Evolutionary conservation across 2,888 invertebrate species (phyloP), one percentile per base, ranked within the genome.

Genomic region (Campoplex nolae): DNA sequence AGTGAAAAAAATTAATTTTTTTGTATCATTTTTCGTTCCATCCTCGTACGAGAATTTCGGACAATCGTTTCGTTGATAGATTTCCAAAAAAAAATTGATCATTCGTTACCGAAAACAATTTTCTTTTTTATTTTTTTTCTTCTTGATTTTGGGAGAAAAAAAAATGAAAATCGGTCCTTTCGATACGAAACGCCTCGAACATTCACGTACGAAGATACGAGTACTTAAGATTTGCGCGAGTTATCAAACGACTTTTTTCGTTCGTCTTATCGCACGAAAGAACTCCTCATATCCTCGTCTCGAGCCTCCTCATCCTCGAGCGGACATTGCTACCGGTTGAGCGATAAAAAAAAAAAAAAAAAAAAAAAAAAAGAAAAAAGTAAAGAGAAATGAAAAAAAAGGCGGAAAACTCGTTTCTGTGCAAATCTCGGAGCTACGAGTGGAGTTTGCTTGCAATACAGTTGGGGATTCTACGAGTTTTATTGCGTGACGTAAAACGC

Each of bases 341-440:
- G 38, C 28, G 71, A 45, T 76, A 80, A 82, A 86, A 73, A 73
- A 9, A 70, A n/a, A n/a, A n/a, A n/a, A n/a, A n/a, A n/a, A n/a
- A n/a, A n/a, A n/a, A n/a, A n/a, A n/a, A 62, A 23, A 23, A 23
- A 23, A 23, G 23, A 80, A 82, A 86, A 73, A 73, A 9, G 58
- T 16, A 7, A 28, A 62, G 45, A 75, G 51, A 83, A 70, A 76
- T 38, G 67, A 48, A 23, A 62, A 65, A 71, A 54, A 84, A 74
- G 73, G 35, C 51, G 56, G 62, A 51, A 86, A 86, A 84, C 83
- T 84, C 77, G 83, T 81, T 86, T 83, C 76, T 79, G 75, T 28
- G 70, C 75, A 75, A 78, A 83, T 74, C 51, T 56, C 28, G 74
- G 56, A 62, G 58, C 80, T 73, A 38, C 67, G 28, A 18, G 62